These are phyloP conservation scores for Calephelis virginiensis DNA, from an alignment of 1,140 invertebrate species.

Conservation along the genomic window DNA sequence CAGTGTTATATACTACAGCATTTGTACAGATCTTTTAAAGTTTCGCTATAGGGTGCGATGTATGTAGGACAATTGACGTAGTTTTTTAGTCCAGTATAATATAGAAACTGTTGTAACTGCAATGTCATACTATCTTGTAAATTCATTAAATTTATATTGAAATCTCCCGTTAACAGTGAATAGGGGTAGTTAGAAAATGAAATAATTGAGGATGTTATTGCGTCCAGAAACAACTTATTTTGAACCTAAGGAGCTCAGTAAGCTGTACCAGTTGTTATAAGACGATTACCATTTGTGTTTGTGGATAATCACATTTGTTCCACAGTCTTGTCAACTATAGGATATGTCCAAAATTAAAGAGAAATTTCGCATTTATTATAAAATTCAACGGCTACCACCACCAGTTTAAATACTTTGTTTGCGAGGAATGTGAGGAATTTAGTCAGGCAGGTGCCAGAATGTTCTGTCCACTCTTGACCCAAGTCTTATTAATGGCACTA, in stretches of 20 bases:
- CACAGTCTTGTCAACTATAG: background rate
- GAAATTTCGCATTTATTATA: constrained; percentile 8
- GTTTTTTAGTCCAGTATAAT: constrained; percentile 17
- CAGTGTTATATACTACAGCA: background rate
- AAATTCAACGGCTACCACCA: constrained; percentile 10
- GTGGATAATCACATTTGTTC: too few species aligned
- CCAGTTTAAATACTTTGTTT: background rate
- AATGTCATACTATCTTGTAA: constrained; percentile 6
- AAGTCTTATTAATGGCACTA: constrained; percentile 12
- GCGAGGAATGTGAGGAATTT: background rate
- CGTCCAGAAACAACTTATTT: constrained; percentile 5
- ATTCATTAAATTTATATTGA: constrained; percentile 6
- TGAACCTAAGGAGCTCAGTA: constrained; percentile 11
- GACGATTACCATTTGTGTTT: too few species aligned
- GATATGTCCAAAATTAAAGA: background rate
- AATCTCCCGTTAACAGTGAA: constrained; percentile 8
- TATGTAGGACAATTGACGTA: constrained; percentile 7
- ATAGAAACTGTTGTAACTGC: constrained; percentile 9
- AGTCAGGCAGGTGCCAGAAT: background rate
- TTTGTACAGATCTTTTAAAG: constrained; percentile 13
- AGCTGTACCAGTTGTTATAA: background rate
- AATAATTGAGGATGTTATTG: constrained; percentile 11
- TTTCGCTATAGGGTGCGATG: constrained; percentile 6
- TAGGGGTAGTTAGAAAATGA: background rate
- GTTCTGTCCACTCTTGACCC: constrained; percentile 9